Evolutionary conservation across 2,113 vertebrate genomes (phyloP), one percentile per base, ranked within the genome.

Genomic region (Euleptes europaea): DNA sequence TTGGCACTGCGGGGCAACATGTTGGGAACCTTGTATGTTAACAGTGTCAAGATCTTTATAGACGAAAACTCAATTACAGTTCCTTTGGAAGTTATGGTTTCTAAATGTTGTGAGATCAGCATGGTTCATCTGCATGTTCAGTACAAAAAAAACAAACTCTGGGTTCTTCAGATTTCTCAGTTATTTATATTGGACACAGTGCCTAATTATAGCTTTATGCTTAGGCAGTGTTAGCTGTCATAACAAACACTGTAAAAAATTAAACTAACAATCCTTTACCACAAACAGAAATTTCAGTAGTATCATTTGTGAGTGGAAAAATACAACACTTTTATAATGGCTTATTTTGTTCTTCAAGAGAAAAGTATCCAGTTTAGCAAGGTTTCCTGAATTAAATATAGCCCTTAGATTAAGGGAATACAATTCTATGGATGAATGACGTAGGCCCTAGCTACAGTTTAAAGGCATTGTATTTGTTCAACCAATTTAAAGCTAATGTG

Each of bases 381-480:
- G 81, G 60, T 82, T 5, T 23, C 84, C 70, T 90, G 80, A 80
- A 85, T 83, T 80, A 89, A 90, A 85, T 85, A 88, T 75, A 84
- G 78, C 82, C 85, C 90, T 83, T 73, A 1, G 76, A 84, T 89
- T 86, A 87, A 89, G 86, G 5, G 35, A 86, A 72, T 38, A 67
- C 63, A 1, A 65, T 90, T 89, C 72, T 85, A 74, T 71, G 66
- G n/a, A n/a, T 82, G 88, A 86, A 84, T 85, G 79, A 26, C 1
- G 81, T 83, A 86, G 69, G 31, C 70, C 44, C 31, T 85, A 13
- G 79, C 51, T 31, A 71, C 1, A 60, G 26, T 38, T 19, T 70
- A 5, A 38, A 70, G 5, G 7, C 26, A 8, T 5, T 63, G 7
- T 63, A 28, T 63, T 63, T 63, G 26, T 63, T 63, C 60, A 10